Evolutionary conservation across 2,797 vertebrate species (phyloP).

Genomic region (Gallirallus australis): DNA sequence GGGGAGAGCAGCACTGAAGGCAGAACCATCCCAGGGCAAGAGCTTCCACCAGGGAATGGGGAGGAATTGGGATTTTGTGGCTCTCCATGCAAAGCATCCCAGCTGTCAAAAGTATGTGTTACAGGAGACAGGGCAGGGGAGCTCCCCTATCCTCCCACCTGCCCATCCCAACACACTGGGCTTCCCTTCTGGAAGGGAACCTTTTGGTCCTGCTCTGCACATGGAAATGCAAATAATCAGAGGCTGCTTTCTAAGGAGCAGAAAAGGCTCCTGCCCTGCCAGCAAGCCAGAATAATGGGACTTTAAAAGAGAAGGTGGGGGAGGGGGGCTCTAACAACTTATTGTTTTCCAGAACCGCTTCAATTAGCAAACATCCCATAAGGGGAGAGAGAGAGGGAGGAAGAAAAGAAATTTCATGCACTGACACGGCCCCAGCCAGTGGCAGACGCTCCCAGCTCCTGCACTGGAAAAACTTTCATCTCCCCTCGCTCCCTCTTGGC

Average conservation of each 20-base stretch:
- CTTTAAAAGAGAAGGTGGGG: neutral
- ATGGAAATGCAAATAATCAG: neutral
- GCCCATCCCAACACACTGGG: neutral
- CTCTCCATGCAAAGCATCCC: neutral
- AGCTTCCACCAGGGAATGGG: accelerated
- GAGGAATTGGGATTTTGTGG: neutral
- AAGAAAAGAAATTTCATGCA: slow-evolving; percentile 58
- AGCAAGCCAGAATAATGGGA: neutral
- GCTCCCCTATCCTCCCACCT: neutral
- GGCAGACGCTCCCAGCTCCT: slow-evolving; percentile 81
- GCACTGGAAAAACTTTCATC: slow-evolving; percentile 66
- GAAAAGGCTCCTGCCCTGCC: slow-evolving; percentile 10
- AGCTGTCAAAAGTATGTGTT: neutral
- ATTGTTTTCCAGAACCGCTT: slow-evolving; percentile 69
- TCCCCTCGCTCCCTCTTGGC: slow-evolving; percentile 28
- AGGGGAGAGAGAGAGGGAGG: slow-evolving; percentile 17
- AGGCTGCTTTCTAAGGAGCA: neutral
- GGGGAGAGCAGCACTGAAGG: neutral
- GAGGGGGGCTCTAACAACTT: neutral
- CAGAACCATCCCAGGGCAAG: neutral
- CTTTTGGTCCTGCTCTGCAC: neutral
- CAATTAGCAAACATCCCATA: slow-evolving; percentile 75
- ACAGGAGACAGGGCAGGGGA: neutral
- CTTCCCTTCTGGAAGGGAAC: neutral
- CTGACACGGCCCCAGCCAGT: slow-evolving; percentile 73